phyloP scores from a whole-genome alignment of 2,888 invertebrate genomes.

The Strigamia crassipes region DNA sequence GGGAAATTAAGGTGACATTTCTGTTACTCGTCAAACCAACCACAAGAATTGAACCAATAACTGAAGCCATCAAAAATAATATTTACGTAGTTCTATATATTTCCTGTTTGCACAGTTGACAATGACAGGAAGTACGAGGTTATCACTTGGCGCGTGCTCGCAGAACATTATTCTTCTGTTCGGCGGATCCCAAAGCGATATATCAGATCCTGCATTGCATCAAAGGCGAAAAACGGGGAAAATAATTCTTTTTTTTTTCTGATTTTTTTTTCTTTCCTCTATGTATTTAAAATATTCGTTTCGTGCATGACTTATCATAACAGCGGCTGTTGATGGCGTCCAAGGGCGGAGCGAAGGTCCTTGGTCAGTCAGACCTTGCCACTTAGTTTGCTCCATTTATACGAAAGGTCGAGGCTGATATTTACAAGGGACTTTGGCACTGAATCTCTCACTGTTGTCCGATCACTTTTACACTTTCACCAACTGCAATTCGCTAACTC shows the following conservation, averaged over 20 bases:
- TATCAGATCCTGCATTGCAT: neutral
- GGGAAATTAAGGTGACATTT: slow-evolving; percentile 40
- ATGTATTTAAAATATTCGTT: slow-evolving; percentile 5
- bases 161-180: neutral
- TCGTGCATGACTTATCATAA: slow-evolving; percentile 26
- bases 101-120: slow-evolving; percentile 35
- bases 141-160: slow-evolving; percentile 4
- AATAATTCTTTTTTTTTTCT: neutral
- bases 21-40: neutral
- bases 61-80: slow-evolving; percentile 20
- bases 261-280: neutral
- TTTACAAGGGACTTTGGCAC: slow-evolving; percentile 19
- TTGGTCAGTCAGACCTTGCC: neutral
- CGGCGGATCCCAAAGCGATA: slow-evolving; percentile 13
- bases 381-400: slow-evolving; percentile 5
- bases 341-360: slow-evolving; percentile 27
- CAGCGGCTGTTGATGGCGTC: neutral
- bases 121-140: slow-evolving; percentile 25
- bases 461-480: slow-evolving; percentile 35
- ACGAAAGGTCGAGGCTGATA: slow-evolving; percentile 12
- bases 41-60: slow-evolving; percentile 10
- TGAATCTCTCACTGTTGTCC: slow-evolving; percentile 29
- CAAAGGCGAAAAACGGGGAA: neutral
- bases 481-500: slow-evolving; percentile 36
- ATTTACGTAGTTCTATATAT: slow-evolving; percentile 32